phyloP scores from a whole-genome alignment of 64 coral and sea anemone genomes.

The Stylophora pistillata region DNA sequence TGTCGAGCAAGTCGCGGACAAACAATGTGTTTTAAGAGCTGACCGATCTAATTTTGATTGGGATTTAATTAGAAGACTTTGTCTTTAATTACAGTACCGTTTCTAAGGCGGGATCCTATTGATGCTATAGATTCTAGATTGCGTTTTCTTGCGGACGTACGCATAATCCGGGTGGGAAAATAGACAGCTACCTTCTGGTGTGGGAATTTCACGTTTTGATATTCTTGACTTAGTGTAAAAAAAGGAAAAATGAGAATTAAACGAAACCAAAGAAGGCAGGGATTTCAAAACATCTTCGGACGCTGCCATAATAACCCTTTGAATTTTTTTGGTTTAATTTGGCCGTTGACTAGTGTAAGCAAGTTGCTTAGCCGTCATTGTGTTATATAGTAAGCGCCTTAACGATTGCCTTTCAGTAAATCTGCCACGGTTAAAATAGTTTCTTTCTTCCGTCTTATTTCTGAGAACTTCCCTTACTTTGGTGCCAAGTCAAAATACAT shows the following conservation, averaged over 20 bases:
- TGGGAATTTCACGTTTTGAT: background rate
- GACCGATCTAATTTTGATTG: slow-evolving; percentile 10
- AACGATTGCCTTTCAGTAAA: background rate
- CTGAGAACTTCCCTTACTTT: background rate
- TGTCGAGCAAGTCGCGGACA: slow-evolving; percentile 5
- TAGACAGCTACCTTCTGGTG: background rate
- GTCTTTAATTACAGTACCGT: slow-evolving; percentile 31
- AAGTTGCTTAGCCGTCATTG: background rate
- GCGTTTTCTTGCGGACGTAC: background rate
- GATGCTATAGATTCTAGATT: slow-evolving; percentile 6
- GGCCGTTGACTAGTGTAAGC: background rate
- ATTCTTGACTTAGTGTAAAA: background rate
- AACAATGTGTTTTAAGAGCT: slow-evolving; percentile 55
- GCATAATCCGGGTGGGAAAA: slow-evolving; percentile 40
- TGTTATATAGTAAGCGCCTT: slow-evolving; percentile 1
- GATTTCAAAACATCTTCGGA: background rate
- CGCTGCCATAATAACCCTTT: background rate
- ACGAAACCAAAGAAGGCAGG: background rate
- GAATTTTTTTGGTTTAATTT: background rate
- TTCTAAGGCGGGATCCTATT: slow-evolving; percentile 16
- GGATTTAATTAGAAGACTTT: slow-evolving; percentile 29
- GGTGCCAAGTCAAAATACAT: background rate
- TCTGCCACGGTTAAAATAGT: background rate
- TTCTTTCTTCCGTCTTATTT: background rate
- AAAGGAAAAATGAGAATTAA: too few species aligned